A percentile compares a stretch with the other conserved stretches of the same genome.
These are phyloP conservation scores for Noctua janthe DNA, from an alignment of 2,888 invertebrate genomes.

Conservation along the genomic window DNA sequence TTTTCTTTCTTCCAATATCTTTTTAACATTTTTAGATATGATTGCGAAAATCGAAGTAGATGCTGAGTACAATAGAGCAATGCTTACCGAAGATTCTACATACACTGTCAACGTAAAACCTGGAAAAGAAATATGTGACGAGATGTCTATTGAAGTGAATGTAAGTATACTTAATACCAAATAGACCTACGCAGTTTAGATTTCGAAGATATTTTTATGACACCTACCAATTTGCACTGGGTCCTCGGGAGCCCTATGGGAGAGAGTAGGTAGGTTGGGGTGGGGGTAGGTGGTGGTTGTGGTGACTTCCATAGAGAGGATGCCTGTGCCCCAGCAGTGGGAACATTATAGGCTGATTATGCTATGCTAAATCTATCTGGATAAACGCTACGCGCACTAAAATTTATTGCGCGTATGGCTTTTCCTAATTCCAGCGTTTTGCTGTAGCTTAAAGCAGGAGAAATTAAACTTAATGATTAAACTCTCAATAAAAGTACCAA, in stretches of 20 bases:
- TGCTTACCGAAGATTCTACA: slow-evolving; percentile 75
- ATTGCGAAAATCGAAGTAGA: slow-evolving; percentile 80
- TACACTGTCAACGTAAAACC: slow-evolving; percentile 74
- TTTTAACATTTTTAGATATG: slow-evolving; percentile 74
- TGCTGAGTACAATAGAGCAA: slow-evolving; percentile 79
- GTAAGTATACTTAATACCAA: slow-evolving; percentile 69
- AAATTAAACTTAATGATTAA: too few relatives aligned
- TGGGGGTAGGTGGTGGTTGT: too few relatives aligned
- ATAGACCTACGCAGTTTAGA: too few relatives aligned
- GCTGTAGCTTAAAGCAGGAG: too few relatives aligned
- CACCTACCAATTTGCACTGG: too few relatives aligned
- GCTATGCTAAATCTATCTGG: neutral
- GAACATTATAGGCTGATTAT: neutral
- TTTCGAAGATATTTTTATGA: too few relatives aligned
- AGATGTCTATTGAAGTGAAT: slow-evolving; percentile 81
- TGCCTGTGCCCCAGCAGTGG: too few relatives aligned
- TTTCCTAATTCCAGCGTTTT: neutral
- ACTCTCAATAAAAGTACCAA: neutral
- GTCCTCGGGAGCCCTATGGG: too few relatives aligned
- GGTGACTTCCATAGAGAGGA: too few relatives aligned
- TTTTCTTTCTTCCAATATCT: neutral
- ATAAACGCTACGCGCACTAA: neutral
- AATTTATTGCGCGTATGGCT: neutral
- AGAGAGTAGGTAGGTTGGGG: too few relatives aligned
- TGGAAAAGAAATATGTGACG: slow-evolving; percentile 79